A percentile compares a stretch with the other conserved stretches of the same genome.
phyloP scores from a whole-genome alignment of 2,888 invertebrate genomes.

The Heliconius charithonia region DNA sequence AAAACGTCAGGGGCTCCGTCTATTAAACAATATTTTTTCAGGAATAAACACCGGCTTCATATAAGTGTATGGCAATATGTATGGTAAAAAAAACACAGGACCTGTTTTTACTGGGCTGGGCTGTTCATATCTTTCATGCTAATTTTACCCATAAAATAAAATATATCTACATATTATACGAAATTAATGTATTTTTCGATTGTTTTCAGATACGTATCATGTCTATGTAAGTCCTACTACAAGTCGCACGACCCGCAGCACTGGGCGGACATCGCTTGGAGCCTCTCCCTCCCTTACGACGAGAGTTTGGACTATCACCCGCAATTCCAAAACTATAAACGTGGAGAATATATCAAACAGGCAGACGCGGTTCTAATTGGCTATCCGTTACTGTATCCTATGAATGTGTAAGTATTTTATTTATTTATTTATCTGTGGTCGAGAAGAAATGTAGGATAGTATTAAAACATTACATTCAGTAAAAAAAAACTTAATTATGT shows the following conservation, averaged over 20 bases:
- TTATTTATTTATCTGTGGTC: background rate
- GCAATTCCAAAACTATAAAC: conserved; percentile 78
- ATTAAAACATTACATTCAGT: background rate
- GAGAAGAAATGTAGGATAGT: background rate
- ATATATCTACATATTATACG: background rate
- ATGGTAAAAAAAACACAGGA: too few relatives aligned
- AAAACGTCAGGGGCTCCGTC: background rate
- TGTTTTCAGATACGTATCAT: conserved; percentile 71
- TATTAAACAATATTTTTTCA: background rate
- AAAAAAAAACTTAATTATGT: too few relatives aligned
- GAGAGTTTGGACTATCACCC: conserved; percentile 81
- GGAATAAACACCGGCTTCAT: background rate
- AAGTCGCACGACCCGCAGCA: conserved; percentile 67
- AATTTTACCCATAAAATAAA: too few relatives aligned
- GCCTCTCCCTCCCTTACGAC: conserved; percentile 80
- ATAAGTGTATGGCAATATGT: too few relatives aligned
- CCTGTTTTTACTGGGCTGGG: too few relatives aligned
- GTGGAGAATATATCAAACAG: conserved; percentile 80
- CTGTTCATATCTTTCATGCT: too few relatives aligned
- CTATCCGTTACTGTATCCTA: conserved; percentile 82
- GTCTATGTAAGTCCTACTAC: conserved; percentile 75
- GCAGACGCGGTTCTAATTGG: conserved; percentile 84
- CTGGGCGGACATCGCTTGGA: conserved; percentile 81
- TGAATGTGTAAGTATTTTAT: conserved; percentile 75
- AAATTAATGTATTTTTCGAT: background rate